Evolutionary conservation across 2,797 vertebrate species (phyloP).

Genomic region (Synaphobranchus kaupii): DNA sequence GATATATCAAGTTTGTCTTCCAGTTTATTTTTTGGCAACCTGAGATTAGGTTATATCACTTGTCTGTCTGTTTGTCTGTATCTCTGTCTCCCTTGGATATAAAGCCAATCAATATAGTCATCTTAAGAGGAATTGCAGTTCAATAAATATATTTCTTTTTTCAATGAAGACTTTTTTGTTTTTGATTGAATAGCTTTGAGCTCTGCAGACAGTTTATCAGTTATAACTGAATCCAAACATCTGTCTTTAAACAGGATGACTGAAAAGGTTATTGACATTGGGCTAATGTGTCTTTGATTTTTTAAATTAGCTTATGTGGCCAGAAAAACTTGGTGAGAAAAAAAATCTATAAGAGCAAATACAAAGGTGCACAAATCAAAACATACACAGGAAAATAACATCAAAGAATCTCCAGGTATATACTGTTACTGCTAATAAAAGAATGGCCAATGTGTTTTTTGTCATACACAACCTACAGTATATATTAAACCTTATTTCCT

Average conservation of each 20-base stretch:
- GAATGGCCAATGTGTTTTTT: conserved; percentile 38
- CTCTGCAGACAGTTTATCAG: conserved; percentile 49
- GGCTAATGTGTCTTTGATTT: conserved; percentile 29
- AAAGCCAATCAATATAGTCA: neutral
- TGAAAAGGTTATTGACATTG: conserved; percentile 31
- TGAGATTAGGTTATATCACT: neutral
- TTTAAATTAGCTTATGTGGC: conserved; percentile 41
- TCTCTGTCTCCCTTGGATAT: neutral
- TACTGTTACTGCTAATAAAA: conserved; percentile 31
- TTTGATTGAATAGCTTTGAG: neutral
- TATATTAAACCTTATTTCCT: conserved; percentile 37
- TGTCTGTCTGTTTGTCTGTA: neutral
- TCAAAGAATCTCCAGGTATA: conserved; percentile 48
- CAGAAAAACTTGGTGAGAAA: conserved; percentile 42
- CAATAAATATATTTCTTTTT: neutral
- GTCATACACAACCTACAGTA: conserved; percentile 51
- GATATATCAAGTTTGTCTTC: neutral
- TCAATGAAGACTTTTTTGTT: neutral
- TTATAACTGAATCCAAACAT: conserved; percentile 33
- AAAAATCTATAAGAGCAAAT: conserved; percentile 34
- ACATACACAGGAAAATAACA: conserved; percentile 52
- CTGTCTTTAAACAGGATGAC: conserved; percentile 29
- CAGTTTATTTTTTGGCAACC: neutral
- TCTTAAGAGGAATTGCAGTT: conserved; percentile 11
- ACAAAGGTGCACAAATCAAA: conserved; percentile 62